These are phyloP conservation scores for Isoperla grammatica DNA, from an alignment of 2,888 invertebrate genomes.

Conservation along the genomic window DNA sequence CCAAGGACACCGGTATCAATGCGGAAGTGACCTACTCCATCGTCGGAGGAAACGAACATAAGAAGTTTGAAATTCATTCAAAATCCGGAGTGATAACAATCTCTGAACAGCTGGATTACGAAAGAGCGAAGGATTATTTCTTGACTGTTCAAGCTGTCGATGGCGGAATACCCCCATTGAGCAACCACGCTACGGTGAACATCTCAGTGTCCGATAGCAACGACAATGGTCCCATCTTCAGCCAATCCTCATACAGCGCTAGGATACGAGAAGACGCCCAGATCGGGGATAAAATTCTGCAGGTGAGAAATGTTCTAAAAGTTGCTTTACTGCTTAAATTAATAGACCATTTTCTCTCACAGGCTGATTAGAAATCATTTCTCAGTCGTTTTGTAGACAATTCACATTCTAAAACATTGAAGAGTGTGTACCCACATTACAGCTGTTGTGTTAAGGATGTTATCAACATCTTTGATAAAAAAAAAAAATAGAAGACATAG, in stretches of 20 bases:
- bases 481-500: too few species aligned
- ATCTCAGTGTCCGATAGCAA: slow-evolving; percentile 80
- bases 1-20: slow-evolving; percentile 87
- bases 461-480: not conserved
- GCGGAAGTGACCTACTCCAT: slow-evolving; percentile 87
- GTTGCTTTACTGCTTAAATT: too few species aligned
- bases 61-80: slow-evolving; percentile 71
- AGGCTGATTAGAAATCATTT: too few species aligned
- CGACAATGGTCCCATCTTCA: slow-evolving; percentile 80
- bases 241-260: slow-evolving; percentile 68
- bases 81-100: slow-evolving; percentile 71
- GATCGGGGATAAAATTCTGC: slow-evolving; percentile 64
- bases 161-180: slow-evolving; percentile 82
- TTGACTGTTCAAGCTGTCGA: slow-evolving; percentile 87
- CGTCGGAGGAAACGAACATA: slow-evolving; percentile 82
- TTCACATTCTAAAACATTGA: not conserved
- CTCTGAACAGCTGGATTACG: slow-evolving; percentile 78
- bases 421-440: not conserved
- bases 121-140: slow-evolving; percentile 77
- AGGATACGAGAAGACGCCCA: slow-evolving; percentile 73
- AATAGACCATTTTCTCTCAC: too few species aligned
- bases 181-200: slow-evolving; percentile 81
- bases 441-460: not conserved
- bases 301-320: slow-evolving; percentile 56
- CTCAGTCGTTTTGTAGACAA: not conserved